phyloP scores from a whole-genome alignment of 2,888 invertebrate species.

The Sarcophaga variegata region DNA sequence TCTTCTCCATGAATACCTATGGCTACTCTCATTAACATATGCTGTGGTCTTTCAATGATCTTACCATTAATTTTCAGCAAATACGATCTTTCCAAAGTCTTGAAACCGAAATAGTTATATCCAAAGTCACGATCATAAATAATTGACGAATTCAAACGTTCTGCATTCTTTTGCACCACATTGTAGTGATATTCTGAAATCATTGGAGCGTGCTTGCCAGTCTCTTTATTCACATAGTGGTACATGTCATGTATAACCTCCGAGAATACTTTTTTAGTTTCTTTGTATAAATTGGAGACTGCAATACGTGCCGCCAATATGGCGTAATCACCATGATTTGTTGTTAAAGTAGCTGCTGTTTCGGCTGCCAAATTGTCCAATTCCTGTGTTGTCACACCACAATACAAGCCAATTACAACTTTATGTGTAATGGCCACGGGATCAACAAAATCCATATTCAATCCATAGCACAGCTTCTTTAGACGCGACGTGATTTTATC shows the following conservation, averaged over 20 bases:
- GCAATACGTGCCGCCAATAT: conserved; percentile 94
- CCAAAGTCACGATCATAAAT: conserved; percentile 98
- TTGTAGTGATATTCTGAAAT: conserved; percentile 92
- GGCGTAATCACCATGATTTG: conserved; percentile 98
- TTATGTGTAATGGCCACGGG: conserved; percentile 95
- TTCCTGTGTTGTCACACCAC: conserved; percentile 98
- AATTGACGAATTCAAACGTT: conserved; percentile 95
- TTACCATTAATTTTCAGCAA: conserved; percentile 94
- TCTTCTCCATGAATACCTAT: conserved; percentile 98
- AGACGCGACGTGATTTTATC: conserved; percentile 99
- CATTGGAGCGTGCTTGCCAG: conserved; percentile 89
- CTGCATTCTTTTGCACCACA: conserved; percentile 93
- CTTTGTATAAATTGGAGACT: conserved; percentile 98
- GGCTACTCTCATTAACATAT: conserved; percentile 98
- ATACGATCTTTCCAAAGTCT: conserved; percentile 98
- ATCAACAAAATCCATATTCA: conserved; percentile 97
- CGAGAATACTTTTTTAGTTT: conserved; percentile 97
- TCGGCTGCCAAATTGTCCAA: conserved; percentile 99
- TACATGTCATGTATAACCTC: conserved; percentile 95
- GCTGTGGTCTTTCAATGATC: conserved; percentile 98
- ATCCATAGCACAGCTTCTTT: conserved; percentile 95
- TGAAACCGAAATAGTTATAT: conserved; percentile 99
- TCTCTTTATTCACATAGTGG: conserved; percentile 88
- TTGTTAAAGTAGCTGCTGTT: conserved; percentile 99
- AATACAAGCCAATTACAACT: conserved; percentile 96